phyloP scores from a whole-genome alignment of 2,113 vertebrate genomes.

The Channa maculata region DNA sequence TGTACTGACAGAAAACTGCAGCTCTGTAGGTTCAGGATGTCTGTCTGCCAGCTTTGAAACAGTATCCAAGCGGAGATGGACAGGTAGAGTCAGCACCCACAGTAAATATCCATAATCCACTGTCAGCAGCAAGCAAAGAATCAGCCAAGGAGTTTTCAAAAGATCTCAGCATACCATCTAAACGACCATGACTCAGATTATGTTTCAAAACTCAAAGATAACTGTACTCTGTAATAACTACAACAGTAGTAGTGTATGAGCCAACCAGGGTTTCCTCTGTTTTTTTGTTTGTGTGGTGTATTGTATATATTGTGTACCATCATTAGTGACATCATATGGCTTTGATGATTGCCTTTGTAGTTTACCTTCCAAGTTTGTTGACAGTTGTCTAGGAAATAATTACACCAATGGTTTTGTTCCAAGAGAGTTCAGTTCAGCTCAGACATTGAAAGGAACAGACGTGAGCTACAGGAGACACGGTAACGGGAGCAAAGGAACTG shows the following conservation, averaged over 20 bases:
- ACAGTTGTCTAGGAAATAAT: no score
- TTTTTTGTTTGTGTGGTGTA: no score
- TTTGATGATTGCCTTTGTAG: no score
- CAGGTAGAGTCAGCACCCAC: constrained; percentile 82
- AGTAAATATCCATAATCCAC: constrained; percentile 64
- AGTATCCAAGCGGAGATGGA: constrained; percentile 63
- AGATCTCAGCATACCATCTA: not conserved
- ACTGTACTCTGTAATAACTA: not conserved
- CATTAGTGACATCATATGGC: no score
- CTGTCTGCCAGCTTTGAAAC: constrained; percentile 84
- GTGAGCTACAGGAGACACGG: no score
- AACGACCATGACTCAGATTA: not conserved
- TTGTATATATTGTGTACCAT: no score
- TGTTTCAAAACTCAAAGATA: constrained; percentile 1
- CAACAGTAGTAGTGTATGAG: not conserved
- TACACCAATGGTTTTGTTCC: no score
- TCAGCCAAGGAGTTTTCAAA: not conserved
- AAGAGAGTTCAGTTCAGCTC: no score
- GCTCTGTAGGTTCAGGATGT: constrained; percentile 62
- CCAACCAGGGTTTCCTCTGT: no score
- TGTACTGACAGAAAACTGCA: constrained; percentile 32
- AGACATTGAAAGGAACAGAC: no score
- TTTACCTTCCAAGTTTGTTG: no score
- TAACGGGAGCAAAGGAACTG: no score
- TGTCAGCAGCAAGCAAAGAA: constrained; percentile 42